Evolutionary conservation across 2,797 vertebrate genomes (phyloP).

Genomic region (Siniperca scherzeri): DNA sequence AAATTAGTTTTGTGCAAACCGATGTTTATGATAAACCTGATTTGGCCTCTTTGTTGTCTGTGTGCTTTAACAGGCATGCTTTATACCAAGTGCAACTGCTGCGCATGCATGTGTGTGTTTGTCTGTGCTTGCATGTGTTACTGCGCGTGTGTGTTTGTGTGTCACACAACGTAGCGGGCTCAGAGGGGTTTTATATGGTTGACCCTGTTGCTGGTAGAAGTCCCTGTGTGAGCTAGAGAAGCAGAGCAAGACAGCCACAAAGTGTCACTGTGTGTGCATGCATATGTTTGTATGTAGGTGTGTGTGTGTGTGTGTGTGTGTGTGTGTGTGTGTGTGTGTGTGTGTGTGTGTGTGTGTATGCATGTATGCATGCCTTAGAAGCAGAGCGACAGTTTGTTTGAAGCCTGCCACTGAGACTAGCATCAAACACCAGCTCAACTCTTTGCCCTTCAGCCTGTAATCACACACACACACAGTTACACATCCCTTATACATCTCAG

Average conservation of each 20-base stretch:
- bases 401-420: constrained; percentile 64
- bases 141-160: not conserved
- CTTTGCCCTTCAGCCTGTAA: constrained; percentile 62
- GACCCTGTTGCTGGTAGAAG: constrained; percentile 21
- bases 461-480: constrained; percentile 30
- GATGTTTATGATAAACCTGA: constrained; percentile 18
- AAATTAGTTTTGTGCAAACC: constrained; percentile 30
- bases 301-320: constrained; percentile 2
- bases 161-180: constrained; percentile 9
- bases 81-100: not conserved
- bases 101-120: not conserved
- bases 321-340: constrained; percentile 18
- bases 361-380: constrained; percentile 36
- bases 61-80: not conserved
- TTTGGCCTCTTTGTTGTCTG: constrained; percentile 26
- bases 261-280: constrained; percentile 17
- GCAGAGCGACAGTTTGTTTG: constrained; percentile 67
- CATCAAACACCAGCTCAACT: constrained; percentile 68
- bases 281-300: not conserved
- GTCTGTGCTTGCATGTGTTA: not conserved
- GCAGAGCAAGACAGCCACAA: constrained; percentile 15
- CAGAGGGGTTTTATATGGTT: constrained; percentile 22
- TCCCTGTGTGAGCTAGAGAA: constrained; percentile 37
- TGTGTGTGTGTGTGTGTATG: constrained; percentile 19
- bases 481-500: constrained; percentile 32